Evolutionary conservation across 2,888 invertebrate species (phyloP).

Genomic region (Epistrophe eligans): DNA sequence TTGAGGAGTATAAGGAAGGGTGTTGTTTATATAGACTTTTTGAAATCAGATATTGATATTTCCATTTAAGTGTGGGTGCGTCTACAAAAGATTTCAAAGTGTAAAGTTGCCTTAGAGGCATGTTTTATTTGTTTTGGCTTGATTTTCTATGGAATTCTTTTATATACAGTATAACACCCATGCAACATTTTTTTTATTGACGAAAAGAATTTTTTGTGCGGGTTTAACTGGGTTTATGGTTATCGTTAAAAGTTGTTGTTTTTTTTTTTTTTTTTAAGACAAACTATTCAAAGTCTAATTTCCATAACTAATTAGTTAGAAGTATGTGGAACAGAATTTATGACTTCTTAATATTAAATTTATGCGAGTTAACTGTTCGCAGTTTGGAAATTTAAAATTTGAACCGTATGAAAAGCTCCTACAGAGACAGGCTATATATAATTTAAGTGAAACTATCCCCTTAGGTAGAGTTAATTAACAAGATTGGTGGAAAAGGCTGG

Average conservation of each 20-base stretch:
- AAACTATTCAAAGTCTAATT: neutral
- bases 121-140: slow-evolving; percentile 23
- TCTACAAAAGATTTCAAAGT: neutral
- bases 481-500: no score
- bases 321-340: slow-evolving; percentile 16
- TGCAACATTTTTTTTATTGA: slow-evolving; percentile 17
- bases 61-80: slow-evolving; percentile 21
- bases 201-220: slow-evolving; percentile 37
- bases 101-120: slow-evolving; percentile 2
- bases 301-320: slow-evolving; percentile 22
- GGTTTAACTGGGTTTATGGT: slow-evolving; percentile 23
- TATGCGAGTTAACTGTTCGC: neutral
- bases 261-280: neutral
- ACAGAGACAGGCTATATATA: neutral
- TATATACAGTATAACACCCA: neutral
- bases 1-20: neutral
- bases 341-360: neutral
- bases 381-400: neutral
- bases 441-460: neutral
- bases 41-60: neutral
- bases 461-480: no score
- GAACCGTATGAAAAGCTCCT: neutral
- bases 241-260: neutral
- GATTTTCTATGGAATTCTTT: slow-evolving; percentile 20
- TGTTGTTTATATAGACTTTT: neutral